phyloP scores from a whole-genome alignment of 2,113 vertebrate species.

The Brachypteracias leptosomus region DNA sequence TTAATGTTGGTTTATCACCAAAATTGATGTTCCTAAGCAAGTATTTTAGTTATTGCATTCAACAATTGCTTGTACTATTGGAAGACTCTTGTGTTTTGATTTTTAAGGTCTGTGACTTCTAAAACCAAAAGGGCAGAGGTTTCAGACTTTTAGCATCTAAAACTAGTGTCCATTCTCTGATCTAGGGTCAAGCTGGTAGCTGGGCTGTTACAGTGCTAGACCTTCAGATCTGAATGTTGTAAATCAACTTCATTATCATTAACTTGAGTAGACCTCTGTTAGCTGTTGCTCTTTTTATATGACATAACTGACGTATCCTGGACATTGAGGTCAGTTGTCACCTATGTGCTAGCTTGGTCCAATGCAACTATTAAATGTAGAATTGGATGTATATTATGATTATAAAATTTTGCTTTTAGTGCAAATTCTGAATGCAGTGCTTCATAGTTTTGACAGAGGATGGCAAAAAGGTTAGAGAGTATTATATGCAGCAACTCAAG shows the following conservation, averaged over 20 bases:
- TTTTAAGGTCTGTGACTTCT: background rate
- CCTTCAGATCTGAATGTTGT: background rate
- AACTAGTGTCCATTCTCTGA: background rate
- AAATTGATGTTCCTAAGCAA: background rate
- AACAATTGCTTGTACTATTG: background rate
- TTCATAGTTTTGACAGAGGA: background rate
- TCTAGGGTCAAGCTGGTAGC: background rate
- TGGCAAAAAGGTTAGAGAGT: background rate
- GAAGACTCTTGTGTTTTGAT: background rate
- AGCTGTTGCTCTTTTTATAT: background rate
- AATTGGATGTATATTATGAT: background rate
- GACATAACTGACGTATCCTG: rapidly evolving
- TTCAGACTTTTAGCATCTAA: background rate
- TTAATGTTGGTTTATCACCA: background rate
- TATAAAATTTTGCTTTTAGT: background rate
- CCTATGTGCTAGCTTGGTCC: background rate
- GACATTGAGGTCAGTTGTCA: background rate
- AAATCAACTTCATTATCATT: background rate
- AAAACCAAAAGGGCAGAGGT: background rate
- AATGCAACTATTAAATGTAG: background rate
- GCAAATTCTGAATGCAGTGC: background rate
- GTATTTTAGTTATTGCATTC: background rate
- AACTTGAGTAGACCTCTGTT: background rate
- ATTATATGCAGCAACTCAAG: background rate
- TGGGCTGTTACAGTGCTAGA: background rate